phyloP scores from a whole-genome alignment of 1,140 invertebrate species.

The Chymomyza costata region DNA sequence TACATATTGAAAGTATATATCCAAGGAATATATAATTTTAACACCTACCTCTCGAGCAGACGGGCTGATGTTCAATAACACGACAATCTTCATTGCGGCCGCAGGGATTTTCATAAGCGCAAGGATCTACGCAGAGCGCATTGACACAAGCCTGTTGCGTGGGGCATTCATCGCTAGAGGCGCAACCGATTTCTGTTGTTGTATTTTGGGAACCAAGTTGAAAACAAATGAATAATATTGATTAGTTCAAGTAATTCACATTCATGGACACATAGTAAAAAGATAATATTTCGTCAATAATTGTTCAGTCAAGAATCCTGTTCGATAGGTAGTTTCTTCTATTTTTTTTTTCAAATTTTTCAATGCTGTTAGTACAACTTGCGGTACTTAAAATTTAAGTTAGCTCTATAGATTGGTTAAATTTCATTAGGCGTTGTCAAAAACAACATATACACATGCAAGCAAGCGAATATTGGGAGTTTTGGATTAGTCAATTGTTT shows the following conservation, averaged over 20 bases:
- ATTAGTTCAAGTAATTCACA: conserved; percentile 40
- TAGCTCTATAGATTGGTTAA: no score
- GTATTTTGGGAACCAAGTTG: conserved; percentile 28
- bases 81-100: conserved; percentile 80
- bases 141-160: conserved; percentile 85
- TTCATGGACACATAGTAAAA: conserved; percentile 11
- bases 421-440: conserved; percentile 20
- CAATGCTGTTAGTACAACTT: conserved; percentile 59
- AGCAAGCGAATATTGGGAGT: conserved; percentile 34
- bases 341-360: conserved; percentile 43
- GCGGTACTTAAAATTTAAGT: no score
- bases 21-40: not conserved
- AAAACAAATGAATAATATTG: conserved; percentile 47
- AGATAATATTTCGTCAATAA: conserved; percentile 15
- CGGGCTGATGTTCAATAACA: conserved; percentile 85
- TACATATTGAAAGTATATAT: not conserved
- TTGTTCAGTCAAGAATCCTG: conserved; percentile 48
- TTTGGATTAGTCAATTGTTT: conserved; percentile 44
- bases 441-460: conserved; percentile 72
- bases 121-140: conserved; percentile 86
- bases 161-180: conserved; percentile 83
- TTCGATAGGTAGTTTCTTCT: conserved; percentile 47
- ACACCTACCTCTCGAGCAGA: conserved; percentile 83
- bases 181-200: conserved; percentile 81
- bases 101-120: conserved; percentile 82